A percentile compares a stretch with the other conserved stretches of the same genome.
Conservation (phyloP, 2,113 vertebrate genomes). For the Reinhardtius hippoglossoides region DNA sequence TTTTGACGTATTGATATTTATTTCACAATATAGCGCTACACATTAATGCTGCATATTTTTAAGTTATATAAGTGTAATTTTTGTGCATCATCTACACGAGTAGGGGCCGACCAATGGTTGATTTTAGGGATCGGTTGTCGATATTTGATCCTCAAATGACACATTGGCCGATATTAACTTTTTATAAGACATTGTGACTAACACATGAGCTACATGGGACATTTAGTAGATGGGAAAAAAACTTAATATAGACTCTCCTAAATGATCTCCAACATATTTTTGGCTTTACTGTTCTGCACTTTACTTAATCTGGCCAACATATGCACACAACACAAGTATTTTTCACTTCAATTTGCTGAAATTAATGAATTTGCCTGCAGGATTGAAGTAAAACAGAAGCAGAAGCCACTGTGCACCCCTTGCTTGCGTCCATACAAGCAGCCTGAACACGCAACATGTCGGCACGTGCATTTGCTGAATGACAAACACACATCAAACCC, state of each 20-base stretch:
- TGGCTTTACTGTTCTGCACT: too few relatives aligned
- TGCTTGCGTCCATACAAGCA: background rate
- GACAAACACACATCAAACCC: slow-evolving; percentile 64
- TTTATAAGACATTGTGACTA: too few relatives aligned
- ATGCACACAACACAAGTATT: too few relatives aligned
- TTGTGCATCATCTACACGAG: slow-evolving; percentile 1
- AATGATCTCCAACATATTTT: background rate
- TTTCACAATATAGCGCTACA: slow-evolving; percentile 14
- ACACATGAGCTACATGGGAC: too few relatives aligned
- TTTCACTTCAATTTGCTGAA: too few relatives aligned
- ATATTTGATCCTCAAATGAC: too few relatives aligned
- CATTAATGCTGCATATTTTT: slow-evolving; percentile 13
- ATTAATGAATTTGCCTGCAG: too few relatives aligned
- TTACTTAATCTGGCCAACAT: too few relatives aligned
- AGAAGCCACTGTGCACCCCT: background rate
- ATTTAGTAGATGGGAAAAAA: too few relatives aligned
- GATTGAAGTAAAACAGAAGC: background rate
- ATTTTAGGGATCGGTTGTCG: too few relatives aligned
- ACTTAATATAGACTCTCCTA: background rate
- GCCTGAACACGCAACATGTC: slow-evolving; percentile 3
- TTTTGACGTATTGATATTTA: too few relatives aligned
- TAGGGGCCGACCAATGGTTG: background rate
- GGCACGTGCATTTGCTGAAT: slow-evolving; percentile 62
- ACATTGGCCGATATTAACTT: too few relatives aligned
- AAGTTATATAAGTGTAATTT: background rate